Percentiles rank a stretch among this genome's conserved stretches.
phyloP scores from a whole-genome alignment of 2,113 vertebrate genomes.

The Pangasianodon gigas region DNA sequence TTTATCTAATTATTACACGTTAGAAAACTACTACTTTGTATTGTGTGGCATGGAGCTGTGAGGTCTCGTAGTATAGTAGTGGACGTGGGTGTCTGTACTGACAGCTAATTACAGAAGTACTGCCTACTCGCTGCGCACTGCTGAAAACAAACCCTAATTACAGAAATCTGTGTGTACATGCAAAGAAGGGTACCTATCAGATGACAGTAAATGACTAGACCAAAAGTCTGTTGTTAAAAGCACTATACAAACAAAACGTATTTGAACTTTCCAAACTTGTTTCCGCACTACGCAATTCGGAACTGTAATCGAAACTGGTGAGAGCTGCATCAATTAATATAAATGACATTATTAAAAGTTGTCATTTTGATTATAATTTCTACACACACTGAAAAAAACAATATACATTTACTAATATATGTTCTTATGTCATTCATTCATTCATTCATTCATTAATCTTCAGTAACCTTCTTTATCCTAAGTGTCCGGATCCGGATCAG shows the following conservation, averaged over 20 bases:
- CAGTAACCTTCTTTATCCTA: background rate
- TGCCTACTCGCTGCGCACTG: background rate
- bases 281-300: background rate
- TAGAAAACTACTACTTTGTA: conserved; percentile 13
- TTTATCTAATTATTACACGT: conserved; percentile 19
- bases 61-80: conserved; percentile 16
- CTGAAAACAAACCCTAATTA: conserved; percentile 34
- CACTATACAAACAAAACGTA: background rate
- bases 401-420: background rate
- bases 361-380: background rate
- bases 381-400: background rate
- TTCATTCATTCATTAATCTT: background rate
- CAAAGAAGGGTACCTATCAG: background rate
- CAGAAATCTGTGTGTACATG: background rate
- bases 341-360: background rate
- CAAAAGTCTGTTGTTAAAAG: background rate
- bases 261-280: background rate
- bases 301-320: background rate
- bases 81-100: conserved; percentile 1
- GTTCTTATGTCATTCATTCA: no score
- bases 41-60: conserved; percentile 2
- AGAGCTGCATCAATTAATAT: background rate
- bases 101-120: conserved; percentile 35
- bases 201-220: background rate
- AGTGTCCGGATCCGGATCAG: background rate